Evolutionary conservation across 2,888 invertebrate species (phyloP).

Genomic region (Chrysomela aeneicollis): DNA sequence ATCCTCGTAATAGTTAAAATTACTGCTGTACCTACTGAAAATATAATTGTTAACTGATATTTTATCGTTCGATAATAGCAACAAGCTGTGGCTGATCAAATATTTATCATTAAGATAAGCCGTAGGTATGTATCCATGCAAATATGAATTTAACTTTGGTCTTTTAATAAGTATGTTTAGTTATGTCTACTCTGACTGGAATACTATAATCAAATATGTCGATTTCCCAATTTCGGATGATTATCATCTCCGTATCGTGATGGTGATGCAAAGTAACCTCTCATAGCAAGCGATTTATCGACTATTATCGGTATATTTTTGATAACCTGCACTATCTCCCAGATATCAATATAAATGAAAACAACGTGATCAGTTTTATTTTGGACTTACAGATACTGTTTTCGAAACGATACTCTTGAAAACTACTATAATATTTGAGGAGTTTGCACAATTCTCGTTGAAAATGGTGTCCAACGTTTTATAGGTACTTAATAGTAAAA

Average conservation of each 20-base stretch:
- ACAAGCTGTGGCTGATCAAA: not conserved
- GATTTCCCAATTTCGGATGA: not conserved
- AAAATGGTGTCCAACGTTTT: too few species aligned
- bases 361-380: not conserved
- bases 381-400: not conserved
- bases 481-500: too few species aligned
- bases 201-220: not conserved
- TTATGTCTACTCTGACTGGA: not conserved
- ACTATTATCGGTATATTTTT: not conserved
- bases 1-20: too few species aligned
- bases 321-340: not conserved
- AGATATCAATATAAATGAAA: constrained; percentile 1
- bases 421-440: too few species aligned
- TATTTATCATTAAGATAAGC: not conserved
- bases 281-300: not conserved
- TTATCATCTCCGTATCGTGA: constrained; percentile 1
- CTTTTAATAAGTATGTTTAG: not conserved
- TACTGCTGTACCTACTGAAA: too few species aligned
- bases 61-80: too few species aligned
- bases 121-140: not conserved
- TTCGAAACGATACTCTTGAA: not conserved
- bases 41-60: too few species aligned
- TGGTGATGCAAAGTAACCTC: not conserved
- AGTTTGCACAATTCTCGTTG: too few species aligned
- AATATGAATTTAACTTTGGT: not conserved